Base-by-base conservation (phyloP, 1,140 invertebrate genomes). In the Hermatobates lingyangjiaoensis region DNA sequence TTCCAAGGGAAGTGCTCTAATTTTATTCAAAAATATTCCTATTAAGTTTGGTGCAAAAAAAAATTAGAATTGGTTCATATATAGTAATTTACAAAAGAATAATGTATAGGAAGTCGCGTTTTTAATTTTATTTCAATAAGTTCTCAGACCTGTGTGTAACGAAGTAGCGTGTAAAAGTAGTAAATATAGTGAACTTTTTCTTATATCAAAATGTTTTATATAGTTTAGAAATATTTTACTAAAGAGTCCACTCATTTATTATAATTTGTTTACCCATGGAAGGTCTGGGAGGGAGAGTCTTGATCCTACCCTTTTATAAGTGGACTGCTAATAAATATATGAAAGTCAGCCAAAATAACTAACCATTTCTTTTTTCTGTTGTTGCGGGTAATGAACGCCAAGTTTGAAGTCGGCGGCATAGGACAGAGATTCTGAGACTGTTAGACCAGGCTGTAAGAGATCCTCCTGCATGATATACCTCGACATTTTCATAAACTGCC, bases 381-480 rank as follows among this genome's bases (percentile, higher is more conserved):
- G 57, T n/a, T 63, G 61, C 0, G 69, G 63, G 27, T 86, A 65
- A 12, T 72, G 74, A 49, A 72, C 73, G 2, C 80, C 81, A 0
- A 94, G 70, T 65, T 94, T 94, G 1, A 96, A 68, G 61, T 92
- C 81, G 0, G 87, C 85, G 0, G 89, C 84, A 58, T 90, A 80
- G 51, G 74, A 69, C 80, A 94, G 85, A 1, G 83, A 74, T 64
- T 96, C 90, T 21, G 74, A 68, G 1, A 93, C 86, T 0, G 84
- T 87, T 38, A 95, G 76, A 56, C 82, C 75, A 0, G 83, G 84
- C 59, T 92, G 82, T 3, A 90, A 67, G 18, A 91, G 70, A 66
- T 95, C 88, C 50, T 93, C 79, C 63, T 96, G 91, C 87, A 94
- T 92, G 57, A 94, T 94, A 66, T 94, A 95, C 39, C 39, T 42